Evolutionary conservation across 2,113 vertebrate species (phyloP), one percentile per base, ranked within the genome.

Genomic region (Hippocampus abdominalis): DNA sequence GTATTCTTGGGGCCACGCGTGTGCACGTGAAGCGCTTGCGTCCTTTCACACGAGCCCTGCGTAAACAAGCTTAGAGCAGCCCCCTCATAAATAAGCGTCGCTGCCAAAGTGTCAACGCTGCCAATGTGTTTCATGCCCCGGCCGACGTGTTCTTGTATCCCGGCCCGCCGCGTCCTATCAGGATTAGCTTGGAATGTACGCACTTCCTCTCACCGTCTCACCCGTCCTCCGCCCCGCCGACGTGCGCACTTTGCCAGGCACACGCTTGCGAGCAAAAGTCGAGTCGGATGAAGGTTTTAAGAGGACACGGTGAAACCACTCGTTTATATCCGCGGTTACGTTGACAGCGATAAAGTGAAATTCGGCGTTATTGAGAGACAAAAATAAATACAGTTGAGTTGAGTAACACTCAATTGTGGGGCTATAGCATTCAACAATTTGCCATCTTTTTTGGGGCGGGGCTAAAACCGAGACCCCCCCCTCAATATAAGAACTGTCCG

Each of bases 121-220:
- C 16, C 32, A n/a, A 36, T 40, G 60, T 40, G 25, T 62, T 62
- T 40, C 11, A 10, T 40, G 60, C 27, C 56, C 27, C 48, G 56
- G 25, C 57, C 29, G 29, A 18, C 60, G 21, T 77, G 76, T 70
- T 74, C 68, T 72, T 63, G 53, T 73, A 66, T 86, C 46, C 61
- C 77, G 75, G 71, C 82, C 64, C 25, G 44, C 36, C 70, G 63
- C 70, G 72, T 84, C 72, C 76, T 82, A 74, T 82, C 77, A 71
- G 88, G 86, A 89, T 89, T 88, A 89, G 69, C 21, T 67, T 80
- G 88, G 85, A 87, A 89, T 89, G 85, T 79, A 71, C 70, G 76
- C 77, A 76, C 74, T 86, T 85, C 84, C 81, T 83, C 80, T 73
- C 62, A 15, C 63, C 12, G 57, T 49, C 73, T 64, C 9, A 77